These are phyloP conservation scores for Pinctada fucata DNA, from an alignment of 2,888 invertebrate genomes.

Conservation along the genomic window DNA sequence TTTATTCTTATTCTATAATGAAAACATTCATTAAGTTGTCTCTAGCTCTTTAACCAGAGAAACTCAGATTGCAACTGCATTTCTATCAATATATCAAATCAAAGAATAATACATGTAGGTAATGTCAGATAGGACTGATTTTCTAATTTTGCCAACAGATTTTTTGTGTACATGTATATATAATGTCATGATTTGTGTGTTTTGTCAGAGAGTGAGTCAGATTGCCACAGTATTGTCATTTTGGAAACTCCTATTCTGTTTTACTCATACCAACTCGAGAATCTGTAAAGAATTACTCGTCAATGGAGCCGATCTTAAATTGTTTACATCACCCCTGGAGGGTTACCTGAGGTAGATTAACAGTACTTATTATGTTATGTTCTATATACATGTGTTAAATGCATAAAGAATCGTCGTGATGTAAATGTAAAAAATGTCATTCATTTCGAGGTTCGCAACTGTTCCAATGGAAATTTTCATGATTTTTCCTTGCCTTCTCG, in stretches of 20 bases:
- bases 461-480: no score
- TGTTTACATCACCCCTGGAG: conserved; percentile 60
- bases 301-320: conserved; percentile 31
- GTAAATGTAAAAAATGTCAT: neutral
- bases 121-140: no score
- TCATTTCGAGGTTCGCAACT: no score
- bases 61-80: no score
- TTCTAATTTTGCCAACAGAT: no score
- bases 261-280: conserved; percentile 62
- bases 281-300: conserved; percentile 53
- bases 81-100: no score
- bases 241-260: conserved; percentile 60
- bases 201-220: conserved; percentile 55
- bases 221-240: conserved; percentile 52
- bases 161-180: no score
- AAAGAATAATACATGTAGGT: no score
- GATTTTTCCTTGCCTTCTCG: no score
- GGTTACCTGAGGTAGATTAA: conserved; percentile 65
- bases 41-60: no score
- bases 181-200: neutral
- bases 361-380: neutral
- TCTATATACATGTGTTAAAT: neutral
- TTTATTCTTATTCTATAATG: no score
- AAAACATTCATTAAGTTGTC: no score
- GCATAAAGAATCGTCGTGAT: neutral